A percentile compares a stretch with the other conserved stretches of the same genome.
phyloP scores from a whole-genome alignment of 2,797 vertebrate species.

The Bucorvus abyssinicus region DNA sequence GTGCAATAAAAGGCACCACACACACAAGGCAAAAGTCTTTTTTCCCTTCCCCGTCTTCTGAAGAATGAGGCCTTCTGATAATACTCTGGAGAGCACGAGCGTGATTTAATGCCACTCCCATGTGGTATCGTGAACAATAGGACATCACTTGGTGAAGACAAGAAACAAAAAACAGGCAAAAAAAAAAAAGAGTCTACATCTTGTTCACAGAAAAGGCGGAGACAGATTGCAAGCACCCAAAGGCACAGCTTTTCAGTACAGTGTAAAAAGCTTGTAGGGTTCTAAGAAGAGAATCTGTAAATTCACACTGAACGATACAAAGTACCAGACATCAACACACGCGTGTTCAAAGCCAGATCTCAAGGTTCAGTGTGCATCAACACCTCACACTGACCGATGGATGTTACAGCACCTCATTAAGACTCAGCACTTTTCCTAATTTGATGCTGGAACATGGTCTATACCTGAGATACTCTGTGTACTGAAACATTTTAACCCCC shows the following conservation, averaged over 20 bases:
- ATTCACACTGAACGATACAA: not conserved
- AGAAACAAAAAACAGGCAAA: not conserved
- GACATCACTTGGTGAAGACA: not conserved
- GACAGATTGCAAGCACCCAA: not conserved
- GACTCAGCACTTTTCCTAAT: not conserved
- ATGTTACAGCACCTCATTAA: not conserved
- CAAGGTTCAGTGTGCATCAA: not conserved
- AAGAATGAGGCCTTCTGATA: not conserved
- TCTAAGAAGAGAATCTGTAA: not conserved
- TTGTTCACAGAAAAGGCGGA: not conserved
- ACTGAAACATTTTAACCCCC: not conserved
- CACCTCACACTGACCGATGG: not conserved
- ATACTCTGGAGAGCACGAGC: not conserved
- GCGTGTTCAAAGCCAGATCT: not conserved
- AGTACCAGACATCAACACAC: not conserved
- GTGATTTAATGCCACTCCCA: not conserved
- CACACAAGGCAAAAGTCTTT: slow-evolving; percentile 51
- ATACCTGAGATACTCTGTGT: not conserved
- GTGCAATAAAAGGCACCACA: not conserved
- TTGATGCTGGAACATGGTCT: not conserved
- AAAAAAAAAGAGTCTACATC: not conserved
- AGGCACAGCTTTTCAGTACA: not conserved
- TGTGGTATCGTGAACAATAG: not conserved
- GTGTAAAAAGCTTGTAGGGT: not conserved
- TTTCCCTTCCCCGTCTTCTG: not conserved